Percentiles rank a stretch among this genome's conserved stretches.
Evolutionary conservation across 2,888 invertebrate species (phyloP).

Genomic region (Drosophila paranaensis): DNA sequence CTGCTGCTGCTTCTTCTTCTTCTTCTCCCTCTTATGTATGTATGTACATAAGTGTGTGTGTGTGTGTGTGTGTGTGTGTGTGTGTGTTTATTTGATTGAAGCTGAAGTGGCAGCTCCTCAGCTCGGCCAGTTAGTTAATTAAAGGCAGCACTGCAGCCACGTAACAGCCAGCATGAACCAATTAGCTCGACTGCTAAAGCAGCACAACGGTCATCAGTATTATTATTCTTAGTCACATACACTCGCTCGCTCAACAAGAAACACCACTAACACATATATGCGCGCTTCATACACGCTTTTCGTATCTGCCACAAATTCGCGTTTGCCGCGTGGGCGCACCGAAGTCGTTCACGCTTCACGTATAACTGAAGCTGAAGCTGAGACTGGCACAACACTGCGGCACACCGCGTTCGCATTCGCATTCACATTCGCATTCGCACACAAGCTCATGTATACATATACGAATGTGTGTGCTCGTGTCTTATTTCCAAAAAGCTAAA

Average conservation of each 20-base stretch:
- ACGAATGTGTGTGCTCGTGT: conserved; percentile 35
- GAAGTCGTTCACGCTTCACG: conserved; percentile 61
- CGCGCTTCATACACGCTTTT: conserved; percentile 50
- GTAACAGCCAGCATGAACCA: conserved; percentile 34
- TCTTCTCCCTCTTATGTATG: neutral
- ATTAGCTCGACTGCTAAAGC: conserved; percentile 46
- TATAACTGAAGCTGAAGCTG: conserved; percentile 68
- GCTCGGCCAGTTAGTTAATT: conserved; percentile 28
- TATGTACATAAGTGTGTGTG: conserved; percentile 3
- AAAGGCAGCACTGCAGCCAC: conserved; percentile 41
- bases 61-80: conserved; percentile 14
- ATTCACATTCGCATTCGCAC: conserved; percentile 23
- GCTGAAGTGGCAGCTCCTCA: conserved; percentile 30
- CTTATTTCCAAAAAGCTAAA: conserved; percentile 73
- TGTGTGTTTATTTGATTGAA: conserved; percentile 16
- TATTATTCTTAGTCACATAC: conserved; percentile 44
- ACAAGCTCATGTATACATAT: conserved; percentile 3
- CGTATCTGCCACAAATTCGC: conserved; percentile 25
- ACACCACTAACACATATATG: conserved; percentile 21
- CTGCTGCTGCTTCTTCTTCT: conserved; percentile 13
- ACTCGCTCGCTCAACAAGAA: conserved; percentile 26
- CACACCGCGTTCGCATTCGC: conserved; percentile 33
- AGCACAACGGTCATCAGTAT: conserved; percentile 27
- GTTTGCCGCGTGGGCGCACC: conserved; percentile 54
- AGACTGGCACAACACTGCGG: conserved; percentile 56